Evolutionary conservation across 1,140 invertebrate species (phyloP).

Genomic region (Penaeus chinensis): DNA sequence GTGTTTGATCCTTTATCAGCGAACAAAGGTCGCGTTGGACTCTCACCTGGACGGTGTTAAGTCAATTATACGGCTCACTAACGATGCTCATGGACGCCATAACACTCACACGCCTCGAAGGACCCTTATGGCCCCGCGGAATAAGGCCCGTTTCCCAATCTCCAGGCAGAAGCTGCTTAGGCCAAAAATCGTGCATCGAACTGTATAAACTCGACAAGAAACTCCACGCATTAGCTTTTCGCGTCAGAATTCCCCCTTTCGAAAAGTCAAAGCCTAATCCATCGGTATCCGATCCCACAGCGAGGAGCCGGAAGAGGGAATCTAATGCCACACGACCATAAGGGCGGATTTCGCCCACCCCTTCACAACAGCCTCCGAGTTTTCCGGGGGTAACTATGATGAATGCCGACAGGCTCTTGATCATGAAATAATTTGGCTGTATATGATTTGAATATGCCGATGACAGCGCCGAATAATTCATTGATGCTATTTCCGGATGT

Average conservation of each 20-base stretch:
- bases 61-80: slow-evolving; percentile 48
- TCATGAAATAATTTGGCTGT: slow-evolving; percentile 31
- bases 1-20: slow-evolving; percentile 32
- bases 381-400: slow-evolving; percentile 1
- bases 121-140: neutral
- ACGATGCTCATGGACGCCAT: slow-evolving; percentile 9
- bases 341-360: no score
- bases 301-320: no score
- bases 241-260: slow-evolving; percentile 25
- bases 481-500: neutral
- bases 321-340: no score
- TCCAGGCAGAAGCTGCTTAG: neutral
- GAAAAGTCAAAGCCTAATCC: no score
- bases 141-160: neutral
- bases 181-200: slow-evolving; percentile 2
- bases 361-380: no score
- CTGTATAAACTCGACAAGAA: slow-evolving; percentile 41
- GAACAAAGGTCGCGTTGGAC: slow-evolving; percentile 34
- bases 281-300: no score
- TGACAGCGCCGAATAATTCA: slow-evolving; percentile 22
- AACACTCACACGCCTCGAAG: neutral
- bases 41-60: slow-evolving; percentile 49
- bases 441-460: slow-evolving; percentile 33
- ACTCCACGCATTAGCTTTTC: slow-evolving; percentile 41
- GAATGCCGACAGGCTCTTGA: slow-evolving; percentile 30